phyloP scores from a whole-genome alignment of 2,888 invertebrate genomes.

The Ormyrus nitidulus region DNA sequence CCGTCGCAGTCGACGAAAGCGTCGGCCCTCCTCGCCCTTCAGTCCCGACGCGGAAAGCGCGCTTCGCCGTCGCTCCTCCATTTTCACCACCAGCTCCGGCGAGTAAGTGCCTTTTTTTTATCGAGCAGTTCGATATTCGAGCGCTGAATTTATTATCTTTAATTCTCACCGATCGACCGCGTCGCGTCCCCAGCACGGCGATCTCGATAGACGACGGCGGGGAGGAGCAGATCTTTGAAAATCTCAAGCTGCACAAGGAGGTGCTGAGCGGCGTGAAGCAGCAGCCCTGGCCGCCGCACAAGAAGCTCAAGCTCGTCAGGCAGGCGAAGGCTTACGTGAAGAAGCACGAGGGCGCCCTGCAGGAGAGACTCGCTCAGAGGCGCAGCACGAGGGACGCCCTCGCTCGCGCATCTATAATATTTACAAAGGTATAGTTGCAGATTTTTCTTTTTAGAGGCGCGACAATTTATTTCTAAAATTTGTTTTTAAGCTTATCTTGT shows the following conservation, averaged over 20 bases:
- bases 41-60: slow-evolving; percentile 74
- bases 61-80: slow-evolving; percentile 81
- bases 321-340: slow-evolving; percentile 92
- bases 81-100: slow-evolving; percentile 90
- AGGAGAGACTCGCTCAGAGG: slow-evolving; percentile 92
- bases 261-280: slow-evolving; percentile 90
- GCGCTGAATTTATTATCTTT: background rate
- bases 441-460: no score
- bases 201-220: slow-evolving; percentile 86
- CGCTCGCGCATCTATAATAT: slow-evolving; percentile 88
- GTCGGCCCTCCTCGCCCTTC: slow-evolving; percentile 79
- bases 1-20: slow-evolving; percentile 82
- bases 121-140: background rate
- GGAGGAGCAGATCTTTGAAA: slow-evolving; percentile 93
- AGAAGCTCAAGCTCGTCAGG: slow-evolving; percentile 88
- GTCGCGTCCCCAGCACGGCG: slow-evolving; percentile 79
- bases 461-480: no score
- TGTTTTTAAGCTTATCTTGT: no score
- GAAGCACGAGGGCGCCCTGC: slow-evolving; percentile 92
- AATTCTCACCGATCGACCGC: background rate
- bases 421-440: slow-evolving; percentile 81
- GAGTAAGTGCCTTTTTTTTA: slow-evolving; percentile 79
- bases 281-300: slow-evolving; percentile 89
- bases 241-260: slow-evolving; percentile 93
- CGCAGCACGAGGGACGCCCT: slow-evolving; percentile 90